These are phyloP conservation scores for Flabesymbios commensalis DNA, from an alignment of 2,888 invertebrate genomes.

Conservation along the genomic window DNA sequence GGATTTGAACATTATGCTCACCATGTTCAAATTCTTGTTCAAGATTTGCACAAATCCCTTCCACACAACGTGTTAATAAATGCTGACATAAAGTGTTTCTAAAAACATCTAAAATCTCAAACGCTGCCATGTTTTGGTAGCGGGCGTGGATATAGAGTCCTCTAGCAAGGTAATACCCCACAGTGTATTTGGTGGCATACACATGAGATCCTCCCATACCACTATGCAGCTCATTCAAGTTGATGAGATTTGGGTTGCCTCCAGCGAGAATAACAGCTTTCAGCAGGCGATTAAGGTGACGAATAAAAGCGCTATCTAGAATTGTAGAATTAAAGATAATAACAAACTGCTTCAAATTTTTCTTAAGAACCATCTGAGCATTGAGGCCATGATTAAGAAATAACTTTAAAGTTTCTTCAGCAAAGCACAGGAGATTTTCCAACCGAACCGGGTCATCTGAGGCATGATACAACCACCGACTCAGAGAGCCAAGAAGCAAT, in stretches of 20 bases:
- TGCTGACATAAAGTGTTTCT: conserved; percentile 30
- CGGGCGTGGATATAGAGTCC: conserved; percentile 37
- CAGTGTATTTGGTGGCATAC: conserved; percentile 21
- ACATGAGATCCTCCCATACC: not conserved
- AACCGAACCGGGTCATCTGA: conserved; percentile 28
- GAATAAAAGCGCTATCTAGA: conserved; percentile 31
- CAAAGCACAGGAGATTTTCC: conserved; percentile 28
- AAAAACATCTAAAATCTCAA: conserved; percentile 36
- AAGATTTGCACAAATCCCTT: conserved; percentile 32
- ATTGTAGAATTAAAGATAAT: conserved; percentile 39
- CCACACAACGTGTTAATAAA: conserved; percentile 23
- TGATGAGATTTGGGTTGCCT: conserved; percentile 34
- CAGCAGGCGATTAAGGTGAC: conserved; percentile 30
- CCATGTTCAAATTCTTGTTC: conserved; percentile 34
- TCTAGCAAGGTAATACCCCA: conserved; percentile 35
- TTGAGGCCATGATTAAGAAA: conserved; percentile 34
- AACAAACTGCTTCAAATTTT: conserved; percentile 37
- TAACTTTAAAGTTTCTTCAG: conserved; percentile 27
- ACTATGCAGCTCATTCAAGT: conserved; percentile 29
- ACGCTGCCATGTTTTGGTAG: conserved; percentile 32
- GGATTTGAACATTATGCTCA: conserved; percentile 24
- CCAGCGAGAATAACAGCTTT: conserved; percentile 32
- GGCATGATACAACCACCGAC: conserved; percentile 35
- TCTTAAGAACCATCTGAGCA: conserved; percentile 32
- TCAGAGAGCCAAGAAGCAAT: conserved; percentile 30